Evolutionary conservation across 2,888 invertebrate species (phyloP).

Genomic region (Drosophila parthenogenetica): DNA sequence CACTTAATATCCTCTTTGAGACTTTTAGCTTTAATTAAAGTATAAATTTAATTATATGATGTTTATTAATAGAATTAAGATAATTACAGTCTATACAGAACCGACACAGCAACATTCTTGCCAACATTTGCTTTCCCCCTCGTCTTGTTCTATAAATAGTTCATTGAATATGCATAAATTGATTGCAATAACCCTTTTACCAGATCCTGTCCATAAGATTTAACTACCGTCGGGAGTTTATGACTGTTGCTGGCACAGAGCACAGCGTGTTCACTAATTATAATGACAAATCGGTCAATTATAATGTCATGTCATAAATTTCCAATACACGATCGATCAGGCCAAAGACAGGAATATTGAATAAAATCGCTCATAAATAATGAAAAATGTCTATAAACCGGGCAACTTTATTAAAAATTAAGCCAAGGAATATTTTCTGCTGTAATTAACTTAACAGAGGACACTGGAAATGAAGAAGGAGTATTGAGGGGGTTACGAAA

Average conservation of each 20-base stretch:
- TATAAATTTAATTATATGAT: slow-evolving; percentile 2
- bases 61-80: slow-evolving; percentile 20
- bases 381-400: slow-evolving; percentile 31
- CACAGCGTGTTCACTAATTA: slow-evolving; percentile 70
- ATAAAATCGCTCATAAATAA: slow-evolving; percentile 73
- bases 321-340: slow-evolving; percentile 71
- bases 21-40: slow-evolving; percentile 9
- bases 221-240: slow-evolving; percentile 14
- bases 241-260: slow-evolving; percentile 11
- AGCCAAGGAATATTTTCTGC: slow-evolving; percentile 9
- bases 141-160: slow-evolving; percentile 48
- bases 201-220: slow-evolving; percentile 17
- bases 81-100: slow-evolving; percentile 4
- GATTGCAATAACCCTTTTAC: slow-evolving; percentile 25
- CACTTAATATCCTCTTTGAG: slow-evolving; percentile 1
- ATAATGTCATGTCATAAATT: slow-evolving; percentile 80
- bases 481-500: slow-evolving; percentile 22
- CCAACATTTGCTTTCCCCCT: slow-evolving; percentile 1
- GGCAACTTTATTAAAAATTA: slow-evolving; percentile 55
- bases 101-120: slow-evolving; percentile 10
- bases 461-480: slow-evolving; percentile 30
- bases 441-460: slow-evolving; percentile 52
- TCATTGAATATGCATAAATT: slow-evolving; percentile 42
- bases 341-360: slow-evolving; percentile 67
- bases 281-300: slow-evolving; percentile 80